These are phyloP conservation scores for Microcebus tavaratra DNA, from an alignment of 2,113 vertebrate genomes.

Conservation along the genomic window DNA sequence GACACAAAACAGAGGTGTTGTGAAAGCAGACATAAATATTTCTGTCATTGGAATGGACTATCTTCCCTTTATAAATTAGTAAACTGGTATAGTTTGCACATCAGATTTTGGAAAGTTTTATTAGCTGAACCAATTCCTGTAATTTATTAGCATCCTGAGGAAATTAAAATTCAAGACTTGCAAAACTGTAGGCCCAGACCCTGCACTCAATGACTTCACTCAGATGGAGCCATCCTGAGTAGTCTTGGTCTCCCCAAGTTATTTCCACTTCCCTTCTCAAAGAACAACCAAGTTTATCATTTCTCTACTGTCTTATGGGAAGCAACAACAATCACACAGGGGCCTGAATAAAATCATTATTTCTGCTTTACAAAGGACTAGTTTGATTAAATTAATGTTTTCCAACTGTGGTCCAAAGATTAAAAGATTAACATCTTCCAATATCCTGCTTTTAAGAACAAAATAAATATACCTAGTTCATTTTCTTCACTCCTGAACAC, in stretches of 20 bases:
- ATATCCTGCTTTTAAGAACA: constrained; percentile 14
- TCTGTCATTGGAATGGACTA: not conserved
- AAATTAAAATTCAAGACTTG: constrained; percentile 13
- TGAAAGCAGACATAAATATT: constrained; percentile 28
- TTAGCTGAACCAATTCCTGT: not conserved
- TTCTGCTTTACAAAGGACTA: not conserved
- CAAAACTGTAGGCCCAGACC: not conserved
- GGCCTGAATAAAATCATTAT: not conserved
- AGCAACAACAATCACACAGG: not conserved
- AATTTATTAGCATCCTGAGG: not conserved
- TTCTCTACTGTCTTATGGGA: not conserved
- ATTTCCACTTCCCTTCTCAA: not conserved
- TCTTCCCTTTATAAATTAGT: constrained; percentile 42
- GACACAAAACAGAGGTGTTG: not conserved
- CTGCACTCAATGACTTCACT: not conserved
- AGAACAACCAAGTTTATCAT: not conserved
- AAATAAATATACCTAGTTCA: not conserved
- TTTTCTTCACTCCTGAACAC: not conserved
- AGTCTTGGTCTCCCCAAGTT: not conserved
- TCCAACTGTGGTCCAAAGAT: not conserved
- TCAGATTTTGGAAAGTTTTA: constrained; percentile 11
- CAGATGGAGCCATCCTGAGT: not conserved
- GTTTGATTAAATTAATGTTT: not conserved
- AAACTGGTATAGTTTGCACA: not conserved
- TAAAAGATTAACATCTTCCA: constrained; percentile 33